Base-by-base conservation (phyloP, 2,113 vertebrate species). In the Lagenorhynchus albirostris region DNA sequence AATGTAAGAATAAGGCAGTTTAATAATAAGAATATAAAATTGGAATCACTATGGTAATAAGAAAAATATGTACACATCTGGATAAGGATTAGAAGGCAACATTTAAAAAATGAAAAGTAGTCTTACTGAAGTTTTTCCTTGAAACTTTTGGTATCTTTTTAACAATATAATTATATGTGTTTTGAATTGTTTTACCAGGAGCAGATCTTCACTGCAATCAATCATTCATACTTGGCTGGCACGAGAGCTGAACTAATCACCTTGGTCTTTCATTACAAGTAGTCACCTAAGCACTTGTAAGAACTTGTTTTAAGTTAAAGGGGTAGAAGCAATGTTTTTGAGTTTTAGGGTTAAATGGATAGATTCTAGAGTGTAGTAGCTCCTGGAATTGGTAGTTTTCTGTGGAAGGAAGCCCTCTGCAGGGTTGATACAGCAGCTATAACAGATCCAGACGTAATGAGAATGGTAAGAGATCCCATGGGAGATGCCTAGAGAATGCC, bases 21-120 rank as follows among this genome's bases (percentile, higher is more conserved):
- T 87, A 88, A 86, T 73, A 93, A 63, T 84, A 87, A 95, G 26
- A 94, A 68, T 50, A 89, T 38, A 92, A 96, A 92, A 90, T 33
- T 92, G 29, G 31, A 87, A 77, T 68, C 12, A 87, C 13, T 47
- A 41, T 73, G 20, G 55, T 80, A 96, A 85, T 82, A 91, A 73
- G 13, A 92, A 91, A 95, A 82, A 74, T 76, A 83, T 47, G 8
- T 70, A 89, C 80, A 25, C 6, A 70, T 70, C 79, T 93, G 41
- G n/a, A 73, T 62, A 83, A 73, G n/a, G 23, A 94, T 80, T 94
- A 76, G 58, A 95, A 91, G 21, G n/a, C 47, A 74, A 83, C 38
- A 62, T 55, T 81, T 76, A 21, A 25, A 95, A 93, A 93, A 58
- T 47, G 8, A 91, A 91, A 96, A 53, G 7, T 58, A 94, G 1